These are phyloP conservation scores for Mormyrus hasselquistii DNA, from an alignment of 2,797 vertebrate species.

Conservation along the genomic window DNA sequence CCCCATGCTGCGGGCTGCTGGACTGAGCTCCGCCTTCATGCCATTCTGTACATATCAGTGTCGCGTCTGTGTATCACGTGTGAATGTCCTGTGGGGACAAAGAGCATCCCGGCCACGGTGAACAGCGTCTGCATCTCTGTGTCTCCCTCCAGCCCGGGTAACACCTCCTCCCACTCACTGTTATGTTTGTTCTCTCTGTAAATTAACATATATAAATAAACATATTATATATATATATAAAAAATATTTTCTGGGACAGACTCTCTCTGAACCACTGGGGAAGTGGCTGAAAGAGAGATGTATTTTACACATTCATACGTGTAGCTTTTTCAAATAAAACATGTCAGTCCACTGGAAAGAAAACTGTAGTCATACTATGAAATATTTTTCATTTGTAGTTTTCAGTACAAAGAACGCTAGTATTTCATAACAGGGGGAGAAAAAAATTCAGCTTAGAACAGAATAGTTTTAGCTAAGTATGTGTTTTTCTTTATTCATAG, in stretches of 20 bases:
- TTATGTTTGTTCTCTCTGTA: not conserved
- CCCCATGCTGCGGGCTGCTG: not conserved
- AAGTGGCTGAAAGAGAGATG: not conserved
- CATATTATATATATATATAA: not conserved
- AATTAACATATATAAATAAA: not conserved
- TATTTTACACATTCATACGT: not conserved
- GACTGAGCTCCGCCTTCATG: not conserved
- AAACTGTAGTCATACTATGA: not conserved
- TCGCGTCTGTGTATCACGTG: not conserved
- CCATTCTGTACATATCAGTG: constrained; percentile 14
- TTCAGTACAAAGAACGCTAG: not conserved
- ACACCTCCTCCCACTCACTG: not conserved
- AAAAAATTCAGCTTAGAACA: not conserved
- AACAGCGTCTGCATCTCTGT: constrained; percentile 7
- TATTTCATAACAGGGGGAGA: not conserved
- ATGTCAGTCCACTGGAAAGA: not conserved
- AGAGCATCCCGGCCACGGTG: not conserved
- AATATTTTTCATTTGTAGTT: not conserved
- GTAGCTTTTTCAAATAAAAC: not conserved
- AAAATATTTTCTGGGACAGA: not conserved
- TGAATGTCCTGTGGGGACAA: not conserved
- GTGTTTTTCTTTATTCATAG: not conserved
- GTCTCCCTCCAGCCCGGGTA: not conserved
- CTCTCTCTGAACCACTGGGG: not conserved
- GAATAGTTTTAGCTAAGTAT: not conserved